phyloP scores from a whole-genome alignment of 1,140 invertebrate species.

The Zophobas atratus region DNA sequence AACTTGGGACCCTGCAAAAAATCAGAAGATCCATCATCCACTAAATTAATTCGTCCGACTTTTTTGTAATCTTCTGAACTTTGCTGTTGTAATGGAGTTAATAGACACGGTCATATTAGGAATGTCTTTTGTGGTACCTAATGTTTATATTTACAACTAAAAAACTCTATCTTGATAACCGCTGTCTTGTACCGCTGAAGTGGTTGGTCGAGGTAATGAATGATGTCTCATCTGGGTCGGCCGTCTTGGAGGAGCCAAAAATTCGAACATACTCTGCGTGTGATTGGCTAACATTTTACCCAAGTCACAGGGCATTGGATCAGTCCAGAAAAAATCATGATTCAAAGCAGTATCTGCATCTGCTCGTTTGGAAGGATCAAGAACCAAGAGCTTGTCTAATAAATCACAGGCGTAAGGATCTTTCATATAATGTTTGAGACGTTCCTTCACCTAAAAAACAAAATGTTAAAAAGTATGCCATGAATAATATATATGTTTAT shows the following conservation, averaged over 20 bases:
- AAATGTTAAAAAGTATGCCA: not conserved
- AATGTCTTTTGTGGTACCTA: not conserved
- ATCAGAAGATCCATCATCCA: too few relatives aligned
- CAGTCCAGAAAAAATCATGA: constrained; percentile 99
- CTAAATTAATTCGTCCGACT: not conserved
- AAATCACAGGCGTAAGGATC: constrained; percentile 94
- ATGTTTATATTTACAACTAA: constrained; percentile 65
- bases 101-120: not conserved
- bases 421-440: constrained; percentile 93
- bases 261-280: constrained; percentile 97
- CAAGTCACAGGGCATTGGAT: constrained; percentile 94
- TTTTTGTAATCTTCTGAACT: too few relatives aligned
- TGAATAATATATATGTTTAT: too few relatives aligned
- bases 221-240: constrained; percentile 81
- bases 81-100: not conserved
- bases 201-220: constrained; percentile 73
- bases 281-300: constrained; percentile 95
- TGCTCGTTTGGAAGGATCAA: constrained; percentile 93
- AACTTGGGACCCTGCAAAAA: too few relatives aligned
- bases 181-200: constrained; percentile 71
- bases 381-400: constrained; percentile 91
- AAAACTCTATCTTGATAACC: constrained; percentile 86
- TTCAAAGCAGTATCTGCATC: constrained; percentile 95
- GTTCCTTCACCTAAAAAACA: constrained; percentile 78
- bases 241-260: constrained; percentile 86